Evolutionary conservation across 2,888 invertebrate species (phyloP).

Genomic region (Alsophila aescularia): DNA sequence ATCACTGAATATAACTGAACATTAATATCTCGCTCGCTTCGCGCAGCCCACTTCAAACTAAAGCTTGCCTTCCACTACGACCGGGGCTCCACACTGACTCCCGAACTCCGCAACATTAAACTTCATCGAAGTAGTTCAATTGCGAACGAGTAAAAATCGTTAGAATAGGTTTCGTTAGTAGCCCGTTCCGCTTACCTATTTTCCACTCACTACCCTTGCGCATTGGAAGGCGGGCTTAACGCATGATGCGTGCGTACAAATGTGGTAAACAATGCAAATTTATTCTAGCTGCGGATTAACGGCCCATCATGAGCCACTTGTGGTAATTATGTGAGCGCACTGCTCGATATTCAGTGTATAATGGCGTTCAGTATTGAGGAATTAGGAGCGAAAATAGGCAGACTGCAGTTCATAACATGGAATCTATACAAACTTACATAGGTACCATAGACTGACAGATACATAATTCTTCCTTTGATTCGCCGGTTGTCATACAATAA

Average conservation of each 20-base stretch:
- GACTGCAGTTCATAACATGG: not conserved
- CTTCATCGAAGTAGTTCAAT: too few relatives aligned
- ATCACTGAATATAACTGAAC: not conserved
- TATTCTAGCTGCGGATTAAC: constrained; percentile 77
- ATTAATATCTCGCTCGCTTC: not conserved
- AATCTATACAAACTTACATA: too few relatives aligned
- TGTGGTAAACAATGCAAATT: constrained; percentile 75
- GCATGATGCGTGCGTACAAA: constrained; percentile 57
- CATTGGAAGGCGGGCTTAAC: too few relatives aligned
- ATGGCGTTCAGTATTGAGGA: constrained; percentile 14
- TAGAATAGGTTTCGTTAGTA: too few relatives aligned
- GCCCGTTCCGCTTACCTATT: too few relatives aligned
- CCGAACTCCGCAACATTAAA: too few relatives aligned
- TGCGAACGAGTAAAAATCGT: too few relatives aligned
- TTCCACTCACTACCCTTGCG: too few relatives aligned
- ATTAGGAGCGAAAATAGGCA: constrained; percentile 15
- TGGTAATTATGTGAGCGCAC: constrained; percentile 67
- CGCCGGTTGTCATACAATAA: too few relatives aligned
- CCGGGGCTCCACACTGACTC: too few relatives aligned
- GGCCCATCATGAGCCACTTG: constrained; percentile 74
- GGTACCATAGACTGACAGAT: too few relatives aligned
- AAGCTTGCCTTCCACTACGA: constrained; percentile 62
- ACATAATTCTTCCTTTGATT: too few relatives aligned
- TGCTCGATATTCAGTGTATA: constrained; percentile 45
- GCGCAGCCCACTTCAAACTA: constrained; percentile 44